Conservation (phyloP, 64 coral and sea anemone species). For the Montipora capricornis region DNA sequence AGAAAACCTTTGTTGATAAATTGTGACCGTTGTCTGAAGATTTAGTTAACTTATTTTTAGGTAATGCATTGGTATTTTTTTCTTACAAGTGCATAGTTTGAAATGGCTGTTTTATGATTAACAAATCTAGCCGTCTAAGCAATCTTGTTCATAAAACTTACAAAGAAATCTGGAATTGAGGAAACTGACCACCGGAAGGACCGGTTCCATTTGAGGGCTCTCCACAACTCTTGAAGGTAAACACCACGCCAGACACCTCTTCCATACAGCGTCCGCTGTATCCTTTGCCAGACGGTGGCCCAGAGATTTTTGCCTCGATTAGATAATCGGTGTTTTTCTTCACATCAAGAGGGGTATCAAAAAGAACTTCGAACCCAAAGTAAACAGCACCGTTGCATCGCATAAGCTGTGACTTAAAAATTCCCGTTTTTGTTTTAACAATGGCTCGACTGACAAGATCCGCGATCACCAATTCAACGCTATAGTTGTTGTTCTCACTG, state of each 20-base stretch:
- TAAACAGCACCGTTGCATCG: not conserved
- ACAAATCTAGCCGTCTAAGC: no score
- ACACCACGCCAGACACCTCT: not conserved
- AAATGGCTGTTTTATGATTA: no score
- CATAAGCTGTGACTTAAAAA: not conserved
- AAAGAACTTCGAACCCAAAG: not conserved
- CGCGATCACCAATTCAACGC: not conserved
- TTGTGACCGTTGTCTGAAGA: no score
- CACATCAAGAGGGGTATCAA: not conserved
- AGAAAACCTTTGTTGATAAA: no score
- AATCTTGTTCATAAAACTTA: not conserved
- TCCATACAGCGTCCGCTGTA: not conserved
- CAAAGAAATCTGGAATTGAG: not conserved
- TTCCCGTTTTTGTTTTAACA: not conserved
- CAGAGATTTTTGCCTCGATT: not conserved
- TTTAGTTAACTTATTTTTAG: no score
- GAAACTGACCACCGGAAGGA: not conserved
- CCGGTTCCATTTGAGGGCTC: not conserved
- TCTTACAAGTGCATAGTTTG: no score
- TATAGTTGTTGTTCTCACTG: not conserved
- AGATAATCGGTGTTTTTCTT: not conserved
- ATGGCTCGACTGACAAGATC: not conserved
- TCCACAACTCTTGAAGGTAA: not conserved
- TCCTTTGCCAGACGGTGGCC: not conserved
- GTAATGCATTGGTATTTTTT: no score